Evolutionary conservation across 2,113 vertebrate genomes (phyloP), one percentile per base, ranked within the genome.

Genomic region (Nestor notabilis): DNA sequence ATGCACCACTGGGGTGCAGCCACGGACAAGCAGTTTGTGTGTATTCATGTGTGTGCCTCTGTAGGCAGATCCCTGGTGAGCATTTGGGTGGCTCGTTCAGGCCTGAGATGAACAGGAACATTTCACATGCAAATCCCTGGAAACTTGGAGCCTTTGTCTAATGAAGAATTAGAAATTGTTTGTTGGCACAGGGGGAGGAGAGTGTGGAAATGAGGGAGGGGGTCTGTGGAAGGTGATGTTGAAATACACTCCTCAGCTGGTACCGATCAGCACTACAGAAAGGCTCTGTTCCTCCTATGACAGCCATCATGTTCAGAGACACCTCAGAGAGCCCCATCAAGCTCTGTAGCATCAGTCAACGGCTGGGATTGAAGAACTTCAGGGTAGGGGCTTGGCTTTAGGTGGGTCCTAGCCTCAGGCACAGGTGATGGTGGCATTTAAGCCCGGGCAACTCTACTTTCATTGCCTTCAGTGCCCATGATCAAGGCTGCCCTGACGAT

Each of bases 111-210:
- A 93, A 72, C 60, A 0, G 43, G 28, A 91, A 13, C 75, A 58
- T 93, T 92, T 87, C 39, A 10, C 91, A 95, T 65, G 95, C 85
- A 95, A 96, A 97, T 95, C 95, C 89, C 76, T 49, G 61, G 84
- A 77, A 96, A 89, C 19, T 20, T 9, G 71, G 66, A 52, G 43
- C 52, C 61, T 90, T 94, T 96, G 83, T 89, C 35, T 13, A 0
- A 2, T 1, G 33, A 46, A 88, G 92, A 87, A 76, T 69, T 85
- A 66, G n/a, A 72, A 95, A 88, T 21, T 8, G 29, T 75, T 82
- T 29, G 47, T 58, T 69, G 74, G 70, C 68, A 44, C 16, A 4
- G 23, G 13, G 41, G 46, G 31, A 41, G 47, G 44, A 53, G 69
- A 89, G 29, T 17, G 61, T 52, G 35, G 46, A 71, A 88, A 90